Conservation (phyloP, 2,113 vertebrate genomes). For the Phocoena phocoena region DNA sequence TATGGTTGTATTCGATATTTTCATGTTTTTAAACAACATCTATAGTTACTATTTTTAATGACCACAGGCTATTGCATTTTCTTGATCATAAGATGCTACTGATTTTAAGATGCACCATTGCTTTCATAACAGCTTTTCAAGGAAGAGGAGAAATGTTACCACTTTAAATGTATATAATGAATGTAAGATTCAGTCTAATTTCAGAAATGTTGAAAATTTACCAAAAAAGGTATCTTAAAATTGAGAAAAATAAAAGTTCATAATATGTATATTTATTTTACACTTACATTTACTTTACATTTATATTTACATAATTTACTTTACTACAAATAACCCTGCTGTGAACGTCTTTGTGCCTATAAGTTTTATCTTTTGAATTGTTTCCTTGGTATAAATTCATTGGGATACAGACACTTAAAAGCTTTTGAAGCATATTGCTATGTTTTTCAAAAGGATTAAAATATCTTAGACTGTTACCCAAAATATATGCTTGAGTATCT, state of each 20-base stretch:
- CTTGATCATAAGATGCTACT: neutral
- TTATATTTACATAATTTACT: conserved; percentile 24
- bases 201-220: conserved; percentile 49
- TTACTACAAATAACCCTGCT: conserved; percentile 1
- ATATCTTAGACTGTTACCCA: neutral
- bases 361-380: conserved; percentile 11
- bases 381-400: conserved; percentile 43
- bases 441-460: conserved; percentile 35
- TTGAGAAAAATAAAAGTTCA: conserved; percentile 5
- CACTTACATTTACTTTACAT: conserved; percentile 20
- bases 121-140: conserved; percentile 39
- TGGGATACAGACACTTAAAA: neutral
- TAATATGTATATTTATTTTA: neutral
- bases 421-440: neutral
- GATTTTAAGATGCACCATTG: conserved; percentile 36
- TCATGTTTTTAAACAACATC: neutral
- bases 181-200: neutral
- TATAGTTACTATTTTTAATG: conserved; percentile 39
- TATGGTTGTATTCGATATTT: neutral
- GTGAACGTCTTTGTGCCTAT: neutral
- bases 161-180: neutral
- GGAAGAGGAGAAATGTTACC: neutral
- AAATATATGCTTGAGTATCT: neutral
- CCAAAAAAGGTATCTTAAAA: neutral
- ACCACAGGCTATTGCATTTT: neutral